Conservation (phyloP, 2,113 vertebrate genomes). For the Psettodes erumei region DNA sequence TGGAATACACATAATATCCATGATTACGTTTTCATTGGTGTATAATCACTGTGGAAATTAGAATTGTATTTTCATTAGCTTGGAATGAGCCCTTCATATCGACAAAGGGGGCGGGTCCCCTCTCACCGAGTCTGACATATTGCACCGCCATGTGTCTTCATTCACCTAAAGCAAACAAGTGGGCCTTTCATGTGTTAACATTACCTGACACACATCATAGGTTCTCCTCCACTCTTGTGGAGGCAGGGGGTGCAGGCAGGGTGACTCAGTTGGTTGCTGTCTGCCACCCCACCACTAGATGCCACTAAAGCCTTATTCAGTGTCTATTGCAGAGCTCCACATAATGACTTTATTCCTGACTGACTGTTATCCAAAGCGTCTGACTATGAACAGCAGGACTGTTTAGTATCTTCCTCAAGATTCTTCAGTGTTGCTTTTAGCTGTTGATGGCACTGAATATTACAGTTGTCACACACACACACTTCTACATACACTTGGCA, state of each 20-base stretch:
- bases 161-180: too few relatives aligned
- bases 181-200: too few relatives aligned
- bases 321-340: neutral
- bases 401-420: neutral
- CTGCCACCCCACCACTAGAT: neutral
- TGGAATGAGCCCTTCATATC: too few relatives aligned
- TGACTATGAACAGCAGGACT: neutral
- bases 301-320: neutral
- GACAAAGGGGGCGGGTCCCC: too few relatives aligned
- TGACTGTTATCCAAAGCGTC: neutral
- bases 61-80: too few relatives aligned
- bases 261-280: neutral
- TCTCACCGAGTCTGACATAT: too few relatives aligned
- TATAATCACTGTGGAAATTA: too few relatives aligned
- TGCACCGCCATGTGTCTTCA: too few relatives aligned
- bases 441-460: conserved; percentile 12
- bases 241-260: neutral
- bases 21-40: too few relatives aligned
- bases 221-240: too few relatives aligned
- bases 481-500: neutral
- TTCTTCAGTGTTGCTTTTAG: neutral
- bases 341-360: neutral
- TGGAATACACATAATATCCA: too few relatives aligned
- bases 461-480: neutral
- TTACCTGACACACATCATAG: too few relatives aligned